Evolutionary conservation across 1,140 invertebrate species (phyloP).

Genomic region (Diorhabda sublineata): DNA sequence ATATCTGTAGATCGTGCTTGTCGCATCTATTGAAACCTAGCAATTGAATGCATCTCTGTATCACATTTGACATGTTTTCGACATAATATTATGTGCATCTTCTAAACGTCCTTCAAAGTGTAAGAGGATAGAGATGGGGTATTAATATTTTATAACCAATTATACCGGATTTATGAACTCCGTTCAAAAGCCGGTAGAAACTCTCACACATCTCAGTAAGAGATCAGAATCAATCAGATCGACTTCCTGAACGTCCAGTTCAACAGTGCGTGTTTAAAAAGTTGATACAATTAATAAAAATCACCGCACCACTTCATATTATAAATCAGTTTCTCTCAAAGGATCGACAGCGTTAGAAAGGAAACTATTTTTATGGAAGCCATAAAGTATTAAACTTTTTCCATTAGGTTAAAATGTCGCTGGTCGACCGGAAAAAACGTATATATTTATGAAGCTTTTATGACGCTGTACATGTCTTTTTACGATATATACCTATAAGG

Average conservation of each 20-base stretch:
- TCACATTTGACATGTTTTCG: too few relatives aligned
- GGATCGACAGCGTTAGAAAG: conserved; percentile 11
- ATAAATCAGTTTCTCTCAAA: conserved; percentile 17
- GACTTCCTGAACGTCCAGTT: conserved; percentile 10
- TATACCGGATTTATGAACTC: not conserved
- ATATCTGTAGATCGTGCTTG: too few relatives aligned
- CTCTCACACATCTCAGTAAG: conserved; percentile 14
- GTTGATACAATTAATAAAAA: conserved; percentile 20
- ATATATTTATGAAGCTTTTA: conserved; percentile 1
- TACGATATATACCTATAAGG: not conserved
- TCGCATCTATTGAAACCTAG: too few relatives aligned
- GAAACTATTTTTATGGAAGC: conserved; percentile 17
- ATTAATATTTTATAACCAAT: not conserved
- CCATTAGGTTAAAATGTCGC: conserved; percentile 11
- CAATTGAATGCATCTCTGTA: too few relatives aligned
- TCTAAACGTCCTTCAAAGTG: too few relatives aligned
- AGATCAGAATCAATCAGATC: conserved; percentile 10
- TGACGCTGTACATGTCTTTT: conserved; percentile 2
- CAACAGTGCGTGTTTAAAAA: conserved; percentile 12
- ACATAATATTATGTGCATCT: too few relatives aligned
- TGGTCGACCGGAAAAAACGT: conserved; percentile 4
- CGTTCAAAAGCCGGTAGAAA: not conserved
- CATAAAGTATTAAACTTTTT: conserved; percentile 17
- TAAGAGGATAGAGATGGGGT: not conserved
- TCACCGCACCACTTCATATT: conserved; percentile 9